A percentile compares a stretch with the other conserved stretches of the same genome.
Evolutionary conservation across 2,797 vertebrate species (phyloP).

Genomic region (Fratercula arctica): DNA sequence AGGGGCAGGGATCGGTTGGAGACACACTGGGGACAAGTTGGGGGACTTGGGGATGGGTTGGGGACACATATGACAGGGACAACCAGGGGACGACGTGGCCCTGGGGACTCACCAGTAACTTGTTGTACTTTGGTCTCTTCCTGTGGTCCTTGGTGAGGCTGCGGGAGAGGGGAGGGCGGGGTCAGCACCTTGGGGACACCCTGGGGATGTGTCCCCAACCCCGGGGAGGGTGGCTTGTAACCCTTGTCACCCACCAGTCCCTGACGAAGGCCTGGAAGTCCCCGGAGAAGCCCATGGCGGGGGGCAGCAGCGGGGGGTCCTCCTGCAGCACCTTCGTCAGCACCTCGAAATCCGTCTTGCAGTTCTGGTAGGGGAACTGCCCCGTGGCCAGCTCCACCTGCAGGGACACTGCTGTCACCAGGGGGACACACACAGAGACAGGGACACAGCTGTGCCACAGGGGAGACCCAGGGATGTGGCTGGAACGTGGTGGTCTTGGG

Average conservation of each 20-base stretch:
- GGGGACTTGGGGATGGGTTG: too few relatives aligned
- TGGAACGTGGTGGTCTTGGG: not conserved
- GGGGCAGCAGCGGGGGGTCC: conserved; percentile 91
- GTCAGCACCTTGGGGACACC: not conserved
- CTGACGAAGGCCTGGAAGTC: conserved; percentile 97
- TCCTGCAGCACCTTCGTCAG: conserved; percentile 98
- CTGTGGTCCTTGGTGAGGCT: conserved; percentile 99
- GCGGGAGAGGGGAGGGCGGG: not conserved
- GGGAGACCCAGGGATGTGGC: not conserved
- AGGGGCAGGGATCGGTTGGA: too few relatives aligned
- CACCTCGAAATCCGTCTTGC: conserved; percentile 97
- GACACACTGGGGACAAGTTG: too few relatives aligned
- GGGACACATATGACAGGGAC: not conserved
- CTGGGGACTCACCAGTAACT: conserved; percentile 86
- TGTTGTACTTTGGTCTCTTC: conserved; percentile 99
- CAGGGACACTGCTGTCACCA: not conserved
- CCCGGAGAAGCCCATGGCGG: conserved; percentile 92
- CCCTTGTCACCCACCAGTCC: conserved; percentile 87
- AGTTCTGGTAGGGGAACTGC: conserved; percentile 96
- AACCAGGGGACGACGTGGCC: too few relatives aligned
- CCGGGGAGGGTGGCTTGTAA: not conserved
- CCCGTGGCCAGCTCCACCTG: conserved; percentile 95
- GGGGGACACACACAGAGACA: not conserved
- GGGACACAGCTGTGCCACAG: not conserved
- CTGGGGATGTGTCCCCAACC: not conserved